Conservation (phyloP, 2,888 invertebrate species). For the Ischnura elegans region DNA sequence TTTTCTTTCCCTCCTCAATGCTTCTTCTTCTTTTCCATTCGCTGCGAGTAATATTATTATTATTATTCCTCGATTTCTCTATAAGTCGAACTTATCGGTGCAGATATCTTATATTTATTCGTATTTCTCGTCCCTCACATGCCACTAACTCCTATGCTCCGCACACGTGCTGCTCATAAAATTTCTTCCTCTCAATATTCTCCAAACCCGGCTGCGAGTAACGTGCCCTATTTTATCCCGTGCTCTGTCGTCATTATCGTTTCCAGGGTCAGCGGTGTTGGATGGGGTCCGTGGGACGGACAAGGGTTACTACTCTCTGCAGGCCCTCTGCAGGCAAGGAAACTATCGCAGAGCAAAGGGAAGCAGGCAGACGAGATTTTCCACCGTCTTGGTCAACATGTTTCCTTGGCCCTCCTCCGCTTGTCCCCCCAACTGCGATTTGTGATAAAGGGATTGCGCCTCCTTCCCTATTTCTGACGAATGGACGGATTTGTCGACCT, state of each 20-base stretch:
- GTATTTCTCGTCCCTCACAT: not conserved
- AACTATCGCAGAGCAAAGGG: not conserved
- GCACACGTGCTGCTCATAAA: not conserved
- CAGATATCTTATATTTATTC: not conserved
- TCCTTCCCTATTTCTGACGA: not conserved
- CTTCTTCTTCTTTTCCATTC: not conserved
- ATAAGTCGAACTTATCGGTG: not conserved
- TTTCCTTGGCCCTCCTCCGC: not conserved
- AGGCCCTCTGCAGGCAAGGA: not conserved
- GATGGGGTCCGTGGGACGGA: not conserved
- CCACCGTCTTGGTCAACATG: not conserved
- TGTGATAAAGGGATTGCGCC: not conserved
- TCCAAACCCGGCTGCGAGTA: not conserved
- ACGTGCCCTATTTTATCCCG: conserved; percentile 1
- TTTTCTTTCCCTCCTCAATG: not conserved
- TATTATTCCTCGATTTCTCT: not conserved
- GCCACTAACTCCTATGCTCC: not conserved
- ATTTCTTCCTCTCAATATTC: not conserved
- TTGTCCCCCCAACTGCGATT: not conserved
- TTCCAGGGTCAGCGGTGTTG: not conserved
- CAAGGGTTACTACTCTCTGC: no score
- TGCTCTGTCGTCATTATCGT: conserved; percentile 3
- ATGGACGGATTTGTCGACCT: not conserved
- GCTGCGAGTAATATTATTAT: not conserved
- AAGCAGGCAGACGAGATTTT: not conserved